These are phyloP conservation scores for Poeciliopsis prolifica DNA, from an alignment of 2,113 vertebrate species.

Conservation along the genomic window DNA sequence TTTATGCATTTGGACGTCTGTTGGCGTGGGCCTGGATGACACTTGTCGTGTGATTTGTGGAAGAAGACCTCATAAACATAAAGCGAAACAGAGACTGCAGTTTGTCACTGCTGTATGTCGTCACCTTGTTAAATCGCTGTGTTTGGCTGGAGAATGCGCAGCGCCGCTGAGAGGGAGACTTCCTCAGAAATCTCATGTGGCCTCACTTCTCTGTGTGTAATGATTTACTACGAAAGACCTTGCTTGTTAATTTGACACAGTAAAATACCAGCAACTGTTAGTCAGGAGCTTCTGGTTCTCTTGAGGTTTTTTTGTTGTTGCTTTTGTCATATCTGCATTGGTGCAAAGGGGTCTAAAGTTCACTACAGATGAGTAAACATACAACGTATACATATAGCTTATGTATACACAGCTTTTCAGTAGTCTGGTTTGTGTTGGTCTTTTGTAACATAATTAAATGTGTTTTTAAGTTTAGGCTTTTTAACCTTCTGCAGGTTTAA, in stretches of 20 bases:
- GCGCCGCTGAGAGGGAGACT: constrained; percentile 4
- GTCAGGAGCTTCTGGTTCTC: constrained; percentile 27
- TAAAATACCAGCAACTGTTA: constrained; percentile 52
- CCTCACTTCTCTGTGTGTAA: constrained; percentile 65
- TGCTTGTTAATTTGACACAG: constrained; percentile 47
- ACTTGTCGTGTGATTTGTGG: neutral
- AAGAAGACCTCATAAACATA: neutral
- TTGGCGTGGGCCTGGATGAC: neutral
- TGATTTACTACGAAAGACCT: constrained; percentile 77
- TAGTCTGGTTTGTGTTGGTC: neutral
- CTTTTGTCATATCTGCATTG: constrained; percentile 37
- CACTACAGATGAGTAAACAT: constrained; percentile 20
- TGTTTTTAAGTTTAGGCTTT: neutral
- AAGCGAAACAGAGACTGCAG: neutral
- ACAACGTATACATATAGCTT: neutral
- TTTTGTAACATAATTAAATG: neutral
- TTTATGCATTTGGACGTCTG: neutral
- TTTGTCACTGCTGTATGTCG: neutral
- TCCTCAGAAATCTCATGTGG: constrained; percentile 32
- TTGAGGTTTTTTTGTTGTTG: constrained; percentile 20
- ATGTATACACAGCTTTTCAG: neutral
- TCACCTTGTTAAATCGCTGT: constrained; percentile 8
- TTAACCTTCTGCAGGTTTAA: neutral
- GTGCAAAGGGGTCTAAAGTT: constrained; percentile 66
- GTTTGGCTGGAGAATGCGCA: constrained; percentile 1